Conservation (phyloP, 2,888 invertebrate species). For the Hirtodrosophila trivittata region DNA sequence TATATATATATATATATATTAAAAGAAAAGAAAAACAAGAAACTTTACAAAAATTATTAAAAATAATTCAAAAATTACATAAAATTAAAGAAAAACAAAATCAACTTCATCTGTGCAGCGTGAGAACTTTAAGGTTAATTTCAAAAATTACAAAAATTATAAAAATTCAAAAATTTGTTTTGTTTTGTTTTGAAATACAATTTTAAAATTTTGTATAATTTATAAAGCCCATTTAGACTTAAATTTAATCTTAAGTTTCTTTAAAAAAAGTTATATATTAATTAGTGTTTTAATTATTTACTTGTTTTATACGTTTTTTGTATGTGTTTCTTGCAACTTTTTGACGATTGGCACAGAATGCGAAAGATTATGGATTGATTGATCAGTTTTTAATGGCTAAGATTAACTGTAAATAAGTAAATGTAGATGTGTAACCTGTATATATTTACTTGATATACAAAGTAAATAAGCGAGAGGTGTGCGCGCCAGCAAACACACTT, state of each 20-base stretch:
- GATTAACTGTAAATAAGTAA: conserved; percentile 68
- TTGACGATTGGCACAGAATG: conserved; percentile 58
- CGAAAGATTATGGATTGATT: not conserved
- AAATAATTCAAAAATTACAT: conserved; percentile 69
- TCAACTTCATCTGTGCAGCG: conserved; percentile 49
- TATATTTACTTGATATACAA: conserved; percentile 76
- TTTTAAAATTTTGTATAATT: conserved; percentile 47
- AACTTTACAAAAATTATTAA: conserved; percentile 68
- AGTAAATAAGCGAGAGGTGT: conserved; percentile 61
- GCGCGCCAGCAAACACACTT: conserved; percentile 32
- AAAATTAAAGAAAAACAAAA: conserved; percentile 18
- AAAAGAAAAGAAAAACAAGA: conserved; percentile 23
- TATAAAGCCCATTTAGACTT: too few species aligned
- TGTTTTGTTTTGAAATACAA: conserved; percentile 45
- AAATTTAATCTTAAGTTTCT: too few species aligned
- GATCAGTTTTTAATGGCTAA: conserved; percentile 60
- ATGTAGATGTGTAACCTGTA: conserved; percentile 72
- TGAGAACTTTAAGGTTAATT: conserved; percentile 69
- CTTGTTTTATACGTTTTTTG: conserved; percentile 29
- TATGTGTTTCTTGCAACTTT: conserved; percentile 64
- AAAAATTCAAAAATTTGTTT: conserved; percentile 8
- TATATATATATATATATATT: too few species aligned
- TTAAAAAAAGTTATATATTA: conserved; percentile 15
- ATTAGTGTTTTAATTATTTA: conserved; percentile 32
- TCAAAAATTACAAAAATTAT: conserved; percentile 50